Conservation (phyloP, 2,888 invertebrate genomes). For the Carcina quercana region DNA sequence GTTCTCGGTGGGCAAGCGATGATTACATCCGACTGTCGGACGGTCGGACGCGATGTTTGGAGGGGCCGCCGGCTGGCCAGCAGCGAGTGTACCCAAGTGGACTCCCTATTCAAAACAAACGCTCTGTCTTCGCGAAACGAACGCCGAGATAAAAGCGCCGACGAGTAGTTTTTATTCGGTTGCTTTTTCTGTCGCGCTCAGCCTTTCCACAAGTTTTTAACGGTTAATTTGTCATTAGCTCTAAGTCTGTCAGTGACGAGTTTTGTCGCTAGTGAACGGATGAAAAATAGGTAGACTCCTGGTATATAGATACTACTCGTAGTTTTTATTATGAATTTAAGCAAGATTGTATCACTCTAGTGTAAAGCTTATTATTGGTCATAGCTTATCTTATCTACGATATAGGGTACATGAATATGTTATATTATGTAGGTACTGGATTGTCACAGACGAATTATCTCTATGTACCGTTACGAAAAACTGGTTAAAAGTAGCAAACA, state of each 20-base stretch:
- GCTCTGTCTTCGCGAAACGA: constrained; percentile 44
- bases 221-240: constrained; percentile 64
- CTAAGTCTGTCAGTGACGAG: constrained; percentile 53
- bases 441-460: too few relatives aligned
- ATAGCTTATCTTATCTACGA: too few relatives aligned
- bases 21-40: constrained; percentile 55
- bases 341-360: too few relatives aligned
- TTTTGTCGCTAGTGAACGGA: constrained; percentile 33
- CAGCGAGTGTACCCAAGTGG: constrained; percentile 19
- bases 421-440: too few relatives aligned
- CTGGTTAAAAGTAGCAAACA: too few relatives aligned
- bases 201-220: constrained; percentile 54
- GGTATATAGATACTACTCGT: too few relatives aligned
- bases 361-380: too few relatives aligned
- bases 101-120: constrained; percentile 43
- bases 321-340: too few relatives aligned
- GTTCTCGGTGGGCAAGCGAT: constrained; percentile 39
- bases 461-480: too few relatives aligned
- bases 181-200: constrained; percentile 38
- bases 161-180: constrained; percentile 38
- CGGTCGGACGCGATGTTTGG: constrained; percentile 23
- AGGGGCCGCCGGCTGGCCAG: constrained; percentile 11
- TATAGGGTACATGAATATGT: too few relatives aligned
- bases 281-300: constrained; percentile 29
- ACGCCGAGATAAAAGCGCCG: constrained; percentile 39